Evolutionary conservation across 1,140 invertebrate species (phyloP), one percentile per base, ranked within the genome.

Genomic region (Micrasema longulum): DNA sequence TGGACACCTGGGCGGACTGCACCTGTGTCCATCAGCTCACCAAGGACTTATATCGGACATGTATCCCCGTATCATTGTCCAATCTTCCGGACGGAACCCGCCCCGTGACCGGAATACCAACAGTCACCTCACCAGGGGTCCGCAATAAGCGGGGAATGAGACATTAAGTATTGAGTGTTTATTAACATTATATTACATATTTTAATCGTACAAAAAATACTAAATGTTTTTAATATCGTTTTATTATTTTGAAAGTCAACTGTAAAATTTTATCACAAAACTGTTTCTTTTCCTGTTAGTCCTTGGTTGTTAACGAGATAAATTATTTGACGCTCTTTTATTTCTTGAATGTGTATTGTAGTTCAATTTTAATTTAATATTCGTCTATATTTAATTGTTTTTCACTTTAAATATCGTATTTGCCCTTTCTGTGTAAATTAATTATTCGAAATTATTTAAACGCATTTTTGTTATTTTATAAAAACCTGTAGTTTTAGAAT

Each of bases 1-100:
- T 45, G 57, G 41, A 63, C 57, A 63, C 57, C 57, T 63, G 57
- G 55, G 4, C 38, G n/a, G 52, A 14, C 18, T 57, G 57, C 57
- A 63, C 57, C 57, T 63, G 57, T 63, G 57, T 12, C 57, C 57
- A 20, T 14, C 12, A 16, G 48, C 48, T 18, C 12, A 35, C 6
- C 36, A 38, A 62, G 55, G 35, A 43, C 36, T 11, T 62, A 62
- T 62, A 62, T 12, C 16, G 57, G 18, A 22, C 11, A 63, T 41
- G 57, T 63, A 63, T 63, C 16, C 41, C 36, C 41, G 12, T 43
- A 18, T 43, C 22, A 20, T 31, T 9, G 36, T 20, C 9, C 57
- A 41, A 63, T 63, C 36, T 63, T 63, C 57, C 57, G 57, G 57
- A 22, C 41, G 20, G 57, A 14, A 41, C 36, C 38, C 10, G 20